phyloP scores from a whole-genome alignment of 2,888 invertebrate genomes.

The Leptopilina myrica region DNA sequence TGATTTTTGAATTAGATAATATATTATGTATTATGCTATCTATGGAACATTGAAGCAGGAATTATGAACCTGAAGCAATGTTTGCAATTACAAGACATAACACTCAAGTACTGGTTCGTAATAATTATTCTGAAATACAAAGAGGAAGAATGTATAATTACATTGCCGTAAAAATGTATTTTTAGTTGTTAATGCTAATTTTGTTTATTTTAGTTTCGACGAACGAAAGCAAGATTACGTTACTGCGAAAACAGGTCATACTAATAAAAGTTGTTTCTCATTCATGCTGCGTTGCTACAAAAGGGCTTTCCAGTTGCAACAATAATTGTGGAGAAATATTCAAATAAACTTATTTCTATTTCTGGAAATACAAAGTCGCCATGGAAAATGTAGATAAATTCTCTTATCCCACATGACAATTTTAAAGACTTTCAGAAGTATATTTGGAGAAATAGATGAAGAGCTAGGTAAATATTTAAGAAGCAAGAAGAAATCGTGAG shows the following conservation, averaged over 20 bases:
- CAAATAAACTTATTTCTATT: no score
- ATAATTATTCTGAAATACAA: background rate
- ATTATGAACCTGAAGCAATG: background rate
- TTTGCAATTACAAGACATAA: background rate
- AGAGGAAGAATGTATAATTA: background rate
- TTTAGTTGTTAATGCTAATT: background rate
- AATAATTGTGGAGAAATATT: background rate
- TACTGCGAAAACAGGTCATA: background rate
- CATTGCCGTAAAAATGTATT: background rate
- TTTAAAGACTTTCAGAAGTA: no score
- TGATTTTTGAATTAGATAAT: no score
- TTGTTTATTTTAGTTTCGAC: background rate
- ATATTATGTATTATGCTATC: no score
- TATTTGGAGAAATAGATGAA: no score
- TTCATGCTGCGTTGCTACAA: background rate
- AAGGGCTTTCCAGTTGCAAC: background rate
- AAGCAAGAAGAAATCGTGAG: no score
- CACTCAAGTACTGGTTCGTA: background rate
- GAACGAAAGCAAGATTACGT: background rate
- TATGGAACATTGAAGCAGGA: background rate
- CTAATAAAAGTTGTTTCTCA: slow-evolving; percentile 6
- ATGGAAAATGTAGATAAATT: no score
- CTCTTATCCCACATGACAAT: no score
- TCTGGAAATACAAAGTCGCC: no score
- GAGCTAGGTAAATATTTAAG: no score